Percentiles rank a stretch among this genome's conserved stretches.
Conservation (phyloP, 2,888 invertebrate species). For the Ectropis crepuscularia region DNA sequence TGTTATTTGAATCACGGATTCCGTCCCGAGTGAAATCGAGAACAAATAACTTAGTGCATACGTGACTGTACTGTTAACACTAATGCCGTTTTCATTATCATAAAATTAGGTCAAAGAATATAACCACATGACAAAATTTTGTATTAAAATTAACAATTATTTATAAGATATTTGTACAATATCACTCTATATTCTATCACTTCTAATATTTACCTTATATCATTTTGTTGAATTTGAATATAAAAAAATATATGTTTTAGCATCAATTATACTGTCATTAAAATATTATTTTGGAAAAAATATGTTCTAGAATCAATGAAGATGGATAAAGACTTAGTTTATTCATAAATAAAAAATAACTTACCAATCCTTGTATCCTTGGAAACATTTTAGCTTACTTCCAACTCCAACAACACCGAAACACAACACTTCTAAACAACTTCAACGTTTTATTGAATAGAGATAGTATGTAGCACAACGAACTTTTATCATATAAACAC, state of each 20-base stretch:
- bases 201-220: no score
- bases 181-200: no score
- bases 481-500: conserved; percentile 59
- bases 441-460: conserved; percentile 31
- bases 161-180: no score
- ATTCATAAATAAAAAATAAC: conserved; percentile 41
- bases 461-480: conserved; percentile 50
- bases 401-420: conserved; percentile 50
- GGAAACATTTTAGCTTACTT: conserved; percentile 70
- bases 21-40: conserved; percentile 47
- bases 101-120: conserved; percentile 41
- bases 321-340: neutral
- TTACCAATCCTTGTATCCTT: conserved; percentile 80
- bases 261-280: no score
- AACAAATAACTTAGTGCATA: conserved; percentile 29
- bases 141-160: neutral
- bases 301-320: no score
- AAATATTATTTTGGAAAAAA: no score
- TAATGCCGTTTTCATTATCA: conserved; percentile 39
- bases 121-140: conserved; percentile 11
- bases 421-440: conserved; percentile 51
- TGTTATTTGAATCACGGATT: conserved; percentile 42
- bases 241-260: no score
- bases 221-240: no score
- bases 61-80: conserved; percentile 41